Conservation (phyloP, 2,797 vertebrate genomes). For the Aulostomus chinensis region DNA sequence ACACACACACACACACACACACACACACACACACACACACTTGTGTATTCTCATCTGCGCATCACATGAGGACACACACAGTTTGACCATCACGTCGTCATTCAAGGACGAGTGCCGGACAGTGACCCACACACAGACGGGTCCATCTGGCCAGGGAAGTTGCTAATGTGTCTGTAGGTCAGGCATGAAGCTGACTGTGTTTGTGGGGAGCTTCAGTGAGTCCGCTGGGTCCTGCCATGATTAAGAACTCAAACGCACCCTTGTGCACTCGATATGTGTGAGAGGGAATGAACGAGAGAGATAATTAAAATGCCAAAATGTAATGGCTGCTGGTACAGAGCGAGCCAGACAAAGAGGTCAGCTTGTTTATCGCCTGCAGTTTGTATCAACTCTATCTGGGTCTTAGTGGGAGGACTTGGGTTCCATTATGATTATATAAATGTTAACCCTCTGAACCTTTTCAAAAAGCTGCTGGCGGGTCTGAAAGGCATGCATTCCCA, state of each 20-base stretch:
- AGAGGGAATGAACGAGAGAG: background rate
- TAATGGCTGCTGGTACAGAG: background rate
- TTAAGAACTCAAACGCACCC: constrained; percentile 54
- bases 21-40: constrained; percentile 12
- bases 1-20: constrained; percentile 18
- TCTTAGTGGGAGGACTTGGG: background rate
- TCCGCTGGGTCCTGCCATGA: constrained; percentile 48
- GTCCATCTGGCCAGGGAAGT: constrained; percentile 60
- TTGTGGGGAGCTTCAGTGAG: constrained; percentile 44
- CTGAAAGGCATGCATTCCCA: too few relatives aligned
- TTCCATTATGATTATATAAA: too few relatives aligned
- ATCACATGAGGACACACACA: constrained; percentile 26
- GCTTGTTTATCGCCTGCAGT: background rate
- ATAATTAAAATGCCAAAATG: constrained; percentile 27
- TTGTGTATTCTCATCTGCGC: constrained; percentile 7
- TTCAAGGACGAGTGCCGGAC: constrained; percentile 62
- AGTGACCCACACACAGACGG: constrained; percentile 30
- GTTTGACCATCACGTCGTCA: constrained; percentile 67
- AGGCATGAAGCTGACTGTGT: constrained; percentile 51
- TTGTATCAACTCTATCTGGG: background rate
- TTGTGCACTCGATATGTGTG: constrained; percentile 1
- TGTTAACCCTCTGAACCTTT: too few relatives aligned
- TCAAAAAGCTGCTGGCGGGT: too few relatives aligned
- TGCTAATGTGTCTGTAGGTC: constrained; percentile 53
- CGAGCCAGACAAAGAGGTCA: constrained; percentile 1